These are phyloP conservation scores for Torymus aiolomorphi DNA, from an alignment of 2,888 invertebrate genomes.

Conservation along the genomic window DNA sequence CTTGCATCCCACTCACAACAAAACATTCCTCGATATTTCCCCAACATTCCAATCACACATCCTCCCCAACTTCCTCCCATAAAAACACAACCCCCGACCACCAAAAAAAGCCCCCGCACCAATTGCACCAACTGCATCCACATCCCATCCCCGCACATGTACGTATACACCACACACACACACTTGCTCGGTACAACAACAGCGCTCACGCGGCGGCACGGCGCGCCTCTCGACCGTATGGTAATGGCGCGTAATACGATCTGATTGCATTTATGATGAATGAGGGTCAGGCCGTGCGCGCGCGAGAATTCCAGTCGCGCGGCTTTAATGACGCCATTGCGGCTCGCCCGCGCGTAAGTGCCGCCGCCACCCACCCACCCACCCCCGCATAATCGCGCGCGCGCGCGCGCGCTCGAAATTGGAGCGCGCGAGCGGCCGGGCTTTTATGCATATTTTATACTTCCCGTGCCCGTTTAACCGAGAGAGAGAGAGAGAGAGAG, in stretches of 20 bases:
- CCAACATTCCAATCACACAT: too few relatives aligned
- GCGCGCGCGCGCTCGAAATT: slow-evolving; percentile 35
- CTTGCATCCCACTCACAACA: too few relatives aligned
- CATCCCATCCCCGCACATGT: too few relatives aligned
- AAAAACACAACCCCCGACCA: too few relatives aligned
- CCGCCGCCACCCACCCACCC: slow-evolving; percentile 11
- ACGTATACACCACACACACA: too few relatives aligned
- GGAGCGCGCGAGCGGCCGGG: not conserved
- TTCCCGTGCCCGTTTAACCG: slow-evolving; percentile 14
- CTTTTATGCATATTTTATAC: slow-evolving; percentile 45
- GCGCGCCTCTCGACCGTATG: slow-evolving; percentile 56
- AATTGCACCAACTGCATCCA: too few relatives aligned
- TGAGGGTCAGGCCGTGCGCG: slow-evolving; percentile 60
- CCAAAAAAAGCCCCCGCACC: too few relatives aligned
- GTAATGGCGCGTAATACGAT: slow-evolving; percentile 70
- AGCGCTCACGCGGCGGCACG: not conserved
- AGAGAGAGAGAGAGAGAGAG: not conserved
- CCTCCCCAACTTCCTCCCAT: too few relatives aligned
- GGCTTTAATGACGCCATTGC: slow-evolving; percentile 63
- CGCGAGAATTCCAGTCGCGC: slow-evolving; percentile 66
- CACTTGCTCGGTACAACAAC: too few relatives aligned
- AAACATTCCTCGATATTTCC: too few relatives aligned
- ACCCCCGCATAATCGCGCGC: slow-evolving; percentile 10
- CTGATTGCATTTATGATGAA: slow-evolving; percentile 69
- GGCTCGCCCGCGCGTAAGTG: slow-evolving; percentile 54